Percentiles rank a stretch among this genome's conserved stretches.
Evolutionary conservation across 2,113 vertebrate genomes (phyloP).

Genomic region (Heteronetta atricapilla): DNA sequence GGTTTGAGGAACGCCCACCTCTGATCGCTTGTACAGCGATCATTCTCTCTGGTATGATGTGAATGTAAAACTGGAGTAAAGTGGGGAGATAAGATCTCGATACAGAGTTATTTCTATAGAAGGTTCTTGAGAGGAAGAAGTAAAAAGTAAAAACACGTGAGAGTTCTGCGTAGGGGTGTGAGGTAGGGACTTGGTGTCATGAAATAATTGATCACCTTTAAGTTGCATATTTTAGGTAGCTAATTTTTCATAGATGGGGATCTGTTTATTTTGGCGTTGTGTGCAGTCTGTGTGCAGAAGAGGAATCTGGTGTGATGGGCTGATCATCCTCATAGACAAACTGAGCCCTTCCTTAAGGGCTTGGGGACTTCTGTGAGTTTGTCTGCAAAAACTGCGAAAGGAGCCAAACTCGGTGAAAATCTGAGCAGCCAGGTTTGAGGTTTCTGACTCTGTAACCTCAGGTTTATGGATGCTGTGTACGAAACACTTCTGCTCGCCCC

Average conservation of each 20-base stretch:
- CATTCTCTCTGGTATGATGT: neutral
- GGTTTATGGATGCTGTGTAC: neutral
- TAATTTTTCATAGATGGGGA: neutral
- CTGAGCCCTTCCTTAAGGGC: neutral
- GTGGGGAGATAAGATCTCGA: neutral
- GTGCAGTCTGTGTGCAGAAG: neutral
- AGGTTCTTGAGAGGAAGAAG: neutral
- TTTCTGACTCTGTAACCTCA: neutral
- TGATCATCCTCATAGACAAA: neutral
- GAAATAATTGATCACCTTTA: neutral
- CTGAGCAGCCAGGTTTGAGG: neutral
- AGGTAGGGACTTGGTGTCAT: neutral
- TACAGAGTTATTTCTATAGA: neutral
- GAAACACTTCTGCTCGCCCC: neutral
- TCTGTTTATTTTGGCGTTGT: neutral
- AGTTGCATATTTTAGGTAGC: neutral
- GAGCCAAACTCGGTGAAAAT: neutral
- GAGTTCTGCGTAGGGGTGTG: neutral
- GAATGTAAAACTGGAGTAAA: neutral
- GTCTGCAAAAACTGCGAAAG: neutral
- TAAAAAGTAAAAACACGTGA: too few relatives aligned
- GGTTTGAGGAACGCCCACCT: fast-evolving
- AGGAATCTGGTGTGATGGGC: neutral
- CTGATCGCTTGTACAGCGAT: neutral
- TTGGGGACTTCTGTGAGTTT: neutral